Evolutionary conservation across 2,888 invertebrate species (phyloP).

Genomic region (Saturnia pavonia): DNA sequence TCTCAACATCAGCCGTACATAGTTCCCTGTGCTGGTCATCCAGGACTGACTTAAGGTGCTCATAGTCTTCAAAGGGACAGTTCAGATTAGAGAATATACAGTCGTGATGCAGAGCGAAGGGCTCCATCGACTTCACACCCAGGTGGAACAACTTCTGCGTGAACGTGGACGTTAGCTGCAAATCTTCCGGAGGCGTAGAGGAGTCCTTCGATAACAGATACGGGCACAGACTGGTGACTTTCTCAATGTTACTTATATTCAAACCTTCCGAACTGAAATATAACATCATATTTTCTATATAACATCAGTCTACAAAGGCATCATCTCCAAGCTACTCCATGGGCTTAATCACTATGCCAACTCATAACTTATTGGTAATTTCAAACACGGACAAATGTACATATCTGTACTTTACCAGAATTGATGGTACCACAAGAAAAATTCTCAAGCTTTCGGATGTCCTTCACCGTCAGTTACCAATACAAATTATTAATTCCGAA

Average conservation of each 20-base stretch:
- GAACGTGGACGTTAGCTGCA: constrained; percentile 32
- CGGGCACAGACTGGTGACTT: constrained; percentile 48
- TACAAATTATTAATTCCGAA: too few relatives aligned
- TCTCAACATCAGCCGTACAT: constrained; percentile 39
- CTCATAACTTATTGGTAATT: too few relatives aligned
- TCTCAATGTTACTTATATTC: constrained; percentile 41
- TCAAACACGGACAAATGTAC: too few relatives aligned
- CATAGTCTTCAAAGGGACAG: constrained; percentile 51
- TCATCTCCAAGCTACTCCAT: too few relatives aligned
- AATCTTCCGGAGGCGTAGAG: constrained; percentile 25
- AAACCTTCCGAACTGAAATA: constrained; percentile 41
- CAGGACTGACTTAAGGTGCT: constrained; percentile 34
- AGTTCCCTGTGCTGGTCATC: constrained; percentile 25
- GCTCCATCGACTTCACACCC: constrained; percentile 24
- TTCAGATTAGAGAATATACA: constrained; percentile 45
- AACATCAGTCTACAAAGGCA: neutral
- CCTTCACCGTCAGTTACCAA: too few relatives aligned
- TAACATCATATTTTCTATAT: neutral
- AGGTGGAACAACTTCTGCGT: constrained; percentile 29
- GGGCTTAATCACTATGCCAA: too few relatives aligned
- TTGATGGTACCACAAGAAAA: too few relatives aligned
- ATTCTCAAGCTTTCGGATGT: too few relatives aligned
- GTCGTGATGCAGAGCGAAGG: constrained; percentile 45
- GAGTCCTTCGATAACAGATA: constrained; percentile 34
- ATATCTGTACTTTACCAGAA: too few relatives aligned